A percentile compares a stretch with the other conserved stretches of the same genome.
Evolutionary conservation across 2,113 vertebrate genomes (phyloP).

Genomic region (Lophura nycthemera): DNA sequence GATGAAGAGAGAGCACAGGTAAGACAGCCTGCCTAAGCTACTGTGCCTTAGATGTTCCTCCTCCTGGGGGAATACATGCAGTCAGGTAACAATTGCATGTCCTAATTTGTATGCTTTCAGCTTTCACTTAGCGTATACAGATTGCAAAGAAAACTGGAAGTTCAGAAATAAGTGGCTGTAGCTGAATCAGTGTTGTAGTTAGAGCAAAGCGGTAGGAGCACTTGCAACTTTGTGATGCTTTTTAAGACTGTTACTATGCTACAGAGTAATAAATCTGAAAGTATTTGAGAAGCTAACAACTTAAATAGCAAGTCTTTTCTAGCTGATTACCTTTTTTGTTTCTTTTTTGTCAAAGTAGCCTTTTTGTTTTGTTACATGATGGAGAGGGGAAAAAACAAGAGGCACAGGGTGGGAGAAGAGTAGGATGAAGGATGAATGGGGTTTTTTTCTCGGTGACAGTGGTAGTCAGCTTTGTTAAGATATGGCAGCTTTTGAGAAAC

Average conservation of each 20-base stretch:
- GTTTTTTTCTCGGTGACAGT: neutral
- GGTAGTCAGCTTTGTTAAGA: neutral
- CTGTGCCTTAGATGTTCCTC: neutral
- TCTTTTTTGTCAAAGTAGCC: neutral
- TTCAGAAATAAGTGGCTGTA: neutral
- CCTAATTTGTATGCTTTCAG: neutral
- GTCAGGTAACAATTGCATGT: fast-evolving
- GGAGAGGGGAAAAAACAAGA: too few relatives aligned
- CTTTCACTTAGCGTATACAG: neutral
- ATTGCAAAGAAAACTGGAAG: neutral
- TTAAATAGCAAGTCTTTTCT: neutral
- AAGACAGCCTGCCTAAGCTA: constrained; percentile 23
- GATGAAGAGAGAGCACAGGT: constrained; percentile 98
- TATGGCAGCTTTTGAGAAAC: neutral
- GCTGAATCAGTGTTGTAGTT: neutral
- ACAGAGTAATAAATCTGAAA: neutral
- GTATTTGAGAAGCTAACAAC: neutral
- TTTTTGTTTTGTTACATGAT: neutral
- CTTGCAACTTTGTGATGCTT: neutral
- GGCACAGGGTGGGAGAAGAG: neutral
- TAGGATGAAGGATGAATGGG: neutral
- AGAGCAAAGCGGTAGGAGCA: neutral
- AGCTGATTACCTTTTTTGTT: neutral
- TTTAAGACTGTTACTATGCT: neutral
- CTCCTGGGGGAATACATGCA: neutral